Percentiles rank a stretch among this genome's conserved stretches.
Evolutionary conservation across 1,140 invertebrate genomes (phyloP).

Genomic region (Drosophila pachea): DNA sequence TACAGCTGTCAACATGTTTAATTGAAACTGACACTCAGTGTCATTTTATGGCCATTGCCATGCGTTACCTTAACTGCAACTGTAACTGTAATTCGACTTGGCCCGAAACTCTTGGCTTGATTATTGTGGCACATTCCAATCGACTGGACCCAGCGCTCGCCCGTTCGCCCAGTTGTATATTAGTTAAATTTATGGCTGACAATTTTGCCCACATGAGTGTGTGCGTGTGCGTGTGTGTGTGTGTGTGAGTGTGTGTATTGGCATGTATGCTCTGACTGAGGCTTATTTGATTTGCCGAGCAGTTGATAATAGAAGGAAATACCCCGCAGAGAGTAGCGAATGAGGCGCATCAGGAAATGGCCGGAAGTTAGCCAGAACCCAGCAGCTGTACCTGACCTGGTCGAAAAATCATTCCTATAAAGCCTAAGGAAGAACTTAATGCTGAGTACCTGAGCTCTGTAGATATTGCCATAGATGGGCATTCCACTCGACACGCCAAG

Average conservation of each 20-base stretch:
- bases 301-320: neutral
- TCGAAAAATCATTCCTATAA: too few relatives aligned
- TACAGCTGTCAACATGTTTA: conserved; percentile 78
- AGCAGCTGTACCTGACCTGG: too few relatives aligned
- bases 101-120: neutral
- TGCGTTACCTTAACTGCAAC: conserved; percentile 64
- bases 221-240: conserved; percentile 18
- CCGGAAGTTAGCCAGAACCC: neutral
- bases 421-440: too few relatives aligned
- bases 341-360: neutral
- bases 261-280: conserved; percentile 12
- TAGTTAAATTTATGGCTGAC: conserved; percentile 63
- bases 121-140: too few relatives aligned
- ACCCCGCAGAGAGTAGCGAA: neutral
- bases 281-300: conserved; percentile 23
- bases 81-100: conserved; percentile 30
- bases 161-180: conserved; percentile 43
- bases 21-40: conserved; percentile 78
- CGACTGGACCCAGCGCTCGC: too few relatives aligned
- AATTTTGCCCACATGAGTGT: conserved; percentile 17
- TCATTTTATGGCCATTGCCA: conserved; percentile 77
- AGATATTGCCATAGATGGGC: too few relatives aligned
- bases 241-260: conserved; percentile 20
- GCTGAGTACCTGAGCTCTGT: too few relatives aligned
- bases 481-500: too few relatives aligned